Evolutionary conservation across 2,797 vertebrate genomes (phyloP), one percentile per base, ranked within the genome.

Genomic region (Meda fulgida): DNA sequence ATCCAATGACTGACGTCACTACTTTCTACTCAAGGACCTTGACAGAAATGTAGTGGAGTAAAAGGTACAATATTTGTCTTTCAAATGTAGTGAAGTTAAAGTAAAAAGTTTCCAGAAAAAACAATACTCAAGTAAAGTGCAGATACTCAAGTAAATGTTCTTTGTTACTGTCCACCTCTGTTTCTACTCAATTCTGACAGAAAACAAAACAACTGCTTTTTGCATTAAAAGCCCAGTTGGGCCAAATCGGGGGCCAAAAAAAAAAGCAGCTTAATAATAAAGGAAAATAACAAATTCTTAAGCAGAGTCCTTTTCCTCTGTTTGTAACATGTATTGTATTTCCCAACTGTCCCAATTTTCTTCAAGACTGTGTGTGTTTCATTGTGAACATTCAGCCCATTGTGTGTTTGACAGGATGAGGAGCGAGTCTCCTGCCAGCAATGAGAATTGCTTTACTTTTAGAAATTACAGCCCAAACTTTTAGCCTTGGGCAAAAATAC

Each of bases 391-490:
- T 90, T 83, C 77, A 82, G 89, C 81, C 66, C 58, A 79, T 76
- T 86, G 84, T 86, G 81, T 80, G 87, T 80, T 70, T 92, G 91
- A 90, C 48, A 85, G 72, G 43, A n/a, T 87, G 85, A 89, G 87
- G 46, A 80, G 73, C 63, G 87, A 91, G 91, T 88, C 89, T 84
- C 53, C 77, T 86, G 90, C 75, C 84, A 58, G 77, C 26, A 16
- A 84, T 58, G 85, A 72, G 70, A 89, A 92, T 90, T 90, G 86
- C 90, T 89, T 92, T 92, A 90, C 78, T 63, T 10, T 63, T 86
- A 89, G 88, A n/a, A 90, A 93, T 92, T 91, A 90, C 86, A 91
- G 91, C 90, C 77, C 67, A 89, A 89, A 91, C 63, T 78, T 88
- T 89, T 36, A 75, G 71, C 82, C 84, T 85, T 75, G n/a, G 83